Percentiles rank a stretch among this genome's conserved stretches.
These are phyloP conservation scores for Notolabrus celidotus DNA, from an alignment of 2,797 vertebrate genomes.

Conservation along the genomic window DNA sequence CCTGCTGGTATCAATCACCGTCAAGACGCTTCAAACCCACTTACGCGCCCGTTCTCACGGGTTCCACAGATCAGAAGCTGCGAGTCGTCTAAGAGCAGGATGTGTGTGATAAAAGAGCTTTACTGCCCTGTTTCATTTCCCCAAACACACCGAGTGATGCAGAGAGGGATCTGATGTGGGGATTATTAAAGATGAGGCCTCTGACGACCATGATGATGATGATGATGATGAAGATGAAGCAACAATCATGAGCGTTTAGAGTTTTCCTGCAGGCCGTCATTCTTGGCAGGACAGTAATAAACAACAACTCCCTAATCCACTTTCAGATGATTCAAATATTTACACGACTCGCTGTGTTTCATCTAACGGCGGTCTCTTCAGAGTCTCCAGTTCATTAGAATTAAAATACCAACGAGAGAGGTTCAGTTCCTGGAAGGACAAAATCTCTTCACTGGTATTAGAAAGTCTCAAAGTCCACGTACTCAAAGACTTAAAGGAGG, in stretches of 20 bases:
- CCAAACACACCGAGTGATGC: not conserved
- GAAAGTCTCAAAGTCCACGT: not conserved
- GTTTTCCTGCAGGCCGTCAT: not conserved
- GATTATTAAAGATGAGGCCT: not conserved
- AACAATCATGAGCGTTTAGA: not conserved
- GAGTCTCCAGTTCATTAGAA: not conserved
- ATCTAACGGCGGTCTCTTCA: not conserved
- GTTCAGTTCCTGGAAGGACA: not conserved
- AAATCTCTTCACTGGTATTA: not conserved
- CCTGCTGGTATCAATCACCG: slow-evolving; percentile 65
- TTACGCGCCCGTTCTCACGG: slow-evolving; percentile 55
- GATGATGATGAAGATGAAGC: not conserved
- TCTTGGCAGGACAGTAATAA: not conserved
- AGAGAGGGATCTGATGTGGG: not conserved
- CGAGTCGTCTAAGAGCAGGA: slow-evolving; percentile 42
- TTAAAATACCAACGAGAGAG: not conserved
- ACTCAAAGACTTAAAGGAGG: too few species aligned
- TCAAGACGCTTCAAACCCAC: slow-evolving; percentile 61
- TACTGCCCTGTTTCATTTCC: slow-evolving; percentile 2
- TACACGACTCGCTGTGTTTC: not conserved
- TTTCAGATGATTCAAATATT: not conserved
- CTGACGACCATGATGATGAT: too few species aligned
- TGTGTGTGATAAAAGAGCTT: slow-evolving; percentile 44
- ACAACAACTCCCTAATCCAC: not conserved
- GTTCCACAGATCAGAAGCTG: slow-evolving; percentile 55